Percentiles rank a stretch among this genome's conserved stretches.
phyloP scores from a whole-genome alignment of 2,797 vertebrate genomes.

The Tamandua tetradactyla region DNA sequence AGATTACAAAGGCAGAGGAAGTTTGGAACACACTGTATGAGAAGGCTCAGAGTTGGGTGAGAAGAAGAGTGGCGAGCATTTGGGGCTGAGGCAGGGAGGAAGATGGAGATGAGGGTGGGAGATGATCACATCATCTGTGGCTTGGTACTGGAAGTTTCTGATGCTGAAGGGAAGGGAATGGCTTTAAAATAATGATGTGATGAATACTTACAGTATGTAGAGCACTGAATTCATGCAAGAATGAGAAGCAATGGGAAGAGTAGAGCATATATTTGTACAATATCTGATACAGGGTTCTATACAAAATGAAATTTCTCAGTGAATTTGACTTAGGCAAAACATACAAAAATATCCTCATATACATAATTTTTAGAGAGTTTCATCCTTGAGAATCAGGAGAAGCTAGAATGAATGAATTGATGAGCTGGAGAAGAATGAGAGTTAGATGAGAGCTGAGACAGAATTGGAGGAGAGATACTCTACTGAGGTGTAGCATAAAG shows the following conservation, averaged over 20 bases:
- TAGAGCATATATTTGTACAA: not conserved
- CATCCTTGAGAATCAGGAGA: not conserved
- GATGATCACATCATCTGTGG: not conserved
- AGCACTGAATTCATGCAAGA: rapidly evolving
- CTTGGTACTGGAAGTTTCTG: not conserved
- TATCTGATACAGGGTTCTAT: not conserved
- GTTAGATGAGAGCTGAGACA: not conserved
- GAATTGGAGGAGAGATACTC: not conserved
- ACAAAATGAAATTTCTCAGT: not conserved
- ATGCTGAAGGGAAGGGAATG: not conserved
- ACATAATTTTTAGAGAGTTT: not conserved
- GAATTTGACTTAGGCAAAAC: not conserved
- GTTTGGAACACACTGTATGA: not conserved
- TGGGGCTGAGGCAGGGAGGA: not conserved
- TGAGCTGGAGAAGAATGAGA: not conserved
- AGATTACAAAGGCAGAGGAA: not conserved
- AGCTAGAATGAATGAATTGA: not conserved
- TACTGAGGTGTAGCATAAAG: not conserved
- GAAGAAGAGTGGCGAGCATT: not conserved
- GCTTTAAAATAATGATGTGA: not conserved
- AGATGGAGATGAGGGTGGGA: not conserved
- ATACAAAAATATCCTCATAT: slow-evolving; percentile 1
- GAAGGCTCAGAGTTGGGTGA: not conserved
- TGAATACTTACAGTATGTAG: not conserved
- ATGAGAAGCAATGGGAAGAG: not conserved